Evolutionary conservation across 1,140 invertebrate genomes (phyloP), one percentile per base, ranked within the genome.

Genomic region (Stenopsyche tienmushanensis): DNA sequence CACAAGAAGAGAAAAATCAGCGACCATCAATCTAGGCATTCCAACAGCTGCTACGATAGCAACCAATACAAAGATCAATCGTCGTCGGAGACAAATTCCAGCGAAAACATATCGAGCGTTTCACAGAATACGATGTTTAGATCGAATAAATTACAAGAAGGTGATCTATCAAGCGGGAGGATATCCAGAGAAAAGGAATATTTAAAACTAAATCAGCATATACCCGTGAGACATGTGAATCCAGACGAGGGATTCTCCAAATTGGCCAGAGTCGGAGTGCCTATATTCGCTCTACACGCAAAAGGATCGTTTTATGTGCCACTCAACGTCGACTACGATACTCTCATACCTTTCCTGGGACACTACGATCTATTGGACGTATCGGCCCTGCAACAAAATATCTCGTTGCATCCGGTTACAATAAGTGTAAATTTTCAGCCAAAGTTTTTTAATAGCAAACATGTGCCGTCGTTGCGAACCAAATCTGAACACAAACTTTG

Each of bases 221-320:
- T 42, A 18, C 5, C 20, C 13, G 39, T 44, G 49, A 41, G 47
- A 52, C 18, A 39, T 9, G 10, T 15, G 20, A 34, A 59, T 23
- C 9, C 23, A 15, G 13, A 42, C 25, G 26, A 41, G 5, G 42
- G n/a, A 18, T 60, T 47, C 47, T 26, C 65, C 24, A 67, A 67
- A 54, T 44, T 57, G 50, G n/a, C 34, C 17, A 26, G 65, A 25
- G 41, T 65, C 2, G 65, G 65, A 17, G 66, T 71, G 17, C 69
- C 69, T 3, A 64, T 71, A 49, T 71, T 71, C 34, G 69, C 69
- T 0, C 77, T 94, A 0, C 91, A 94, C 76, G 86, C 90, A 20
- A 84, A 88, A 77, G 93, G 94, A 15, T 88, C 90, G n/a, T 96
- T 91, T 74, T 97, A 97, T 76, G 84, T 97, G 52, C 95, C 94